phyloP scores from a whole-genome alignment of 2,113 vertebrate genomes.

The Sceloporus tristichus region DNA sequence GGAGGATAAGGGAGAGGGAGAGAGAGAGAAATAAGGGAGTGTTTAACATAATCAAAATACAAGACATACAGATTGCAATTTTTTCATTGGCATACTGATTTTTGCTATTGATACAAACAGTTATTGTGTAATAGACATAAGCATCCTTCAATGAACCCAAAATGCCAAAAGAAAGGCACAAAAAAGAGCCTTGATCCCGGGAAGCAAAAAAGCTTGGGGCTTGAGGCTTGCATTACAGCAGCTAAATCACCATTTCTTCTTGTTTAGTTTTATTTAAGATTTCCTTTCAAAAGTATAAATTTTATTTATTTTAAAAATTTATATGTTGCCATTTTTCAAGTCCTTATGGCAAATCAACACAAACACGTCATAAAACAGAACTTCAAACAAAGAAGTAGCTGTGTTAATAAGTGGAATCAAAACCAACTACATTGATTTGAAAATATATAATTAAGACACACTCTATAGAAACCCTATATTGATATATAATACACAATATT shows the following conservation, averaged over 20 bases:
- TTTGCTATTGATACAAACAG: not conserved
- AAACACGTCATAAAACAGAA: not conserved
- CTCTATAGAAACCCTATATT: not conserved
- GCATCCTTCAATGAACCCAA: not conserved
- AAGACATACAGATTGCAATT: not conserved
- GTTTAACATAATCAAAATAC: conserved; percentile 29
- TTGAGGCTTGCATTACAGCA: too few relatives aligned
- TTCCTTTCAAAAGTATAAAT: not conserved
- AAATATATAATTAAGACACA: not conserved
- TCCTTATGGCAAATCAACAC: not conserved
- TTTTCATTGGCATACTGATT: not conserved
- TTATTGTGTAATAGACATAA: not conserved
- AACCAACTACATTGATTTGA: not conserved
- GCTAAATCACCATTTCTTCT: not conserved
- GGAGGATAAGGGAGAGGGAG: conserved; percentile 18
- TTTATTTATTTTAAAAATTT: not conserved
- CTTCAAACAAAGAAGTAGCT: not conserved
- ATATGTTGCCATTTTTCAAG: not conserved
- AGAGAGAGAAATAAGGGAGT: not conserved
- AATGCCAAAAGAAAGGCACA: not conserved
- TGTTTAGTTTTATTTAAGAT: not conserved
- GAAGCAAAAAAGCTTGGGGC: not conserved
- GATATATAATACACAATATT: not conserved
- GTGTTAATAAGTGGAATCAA: not conserved
- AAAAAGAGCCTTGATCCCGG: not conserved